Evolutionary conservation across 2,888 invertebrate species (phyloP).

Genomic region (Candidula unifasciata): DNA sequence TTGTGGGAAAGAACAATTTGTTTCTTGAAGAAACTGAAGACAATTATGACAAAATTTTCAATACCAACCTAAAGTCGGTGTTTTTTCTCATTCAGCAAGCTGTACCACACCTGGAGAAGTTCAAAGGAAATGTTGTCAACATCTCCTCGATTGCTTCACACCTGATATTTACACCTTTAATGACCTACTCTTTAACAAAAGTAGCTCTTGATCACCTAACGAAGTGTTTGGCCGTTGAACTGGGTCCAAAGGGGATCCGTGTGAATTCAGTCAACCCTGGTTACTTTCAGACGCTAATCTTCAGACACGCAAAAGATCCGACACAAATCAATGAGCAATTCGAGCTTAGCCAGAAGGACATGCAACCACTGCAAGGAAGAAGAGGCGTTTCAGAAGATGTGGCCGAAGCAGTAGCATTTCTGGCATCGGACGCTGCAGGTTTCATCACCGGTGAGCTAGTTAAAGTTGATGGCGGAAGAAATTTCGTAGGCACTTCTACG

Average conservation of each 20-base stretch:
- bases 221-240: slow-evolving; percentile 24
- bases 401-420: not conserved
- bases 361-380: too few species aligned
- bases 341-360: not conserved
- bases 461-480: not conserved
- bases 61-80: slow-evolving; percentile 40
- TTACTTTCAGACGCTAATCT: not conserved
- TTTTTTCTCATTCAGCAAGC: slow-evolving; percentile 46
- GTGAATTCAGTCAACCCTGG: slow-evolving; percentile 31
- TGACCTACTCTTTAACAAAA: slow-evolving; percentile 17
- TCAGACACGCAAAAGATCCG: not conserved
- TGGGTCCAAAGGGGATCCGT: slow-evolving; percentile 26
- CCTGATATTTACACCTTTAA: not conserved
- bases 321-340: not conserved
- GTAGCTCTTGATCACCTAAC: slow-evolving; percentile 31
- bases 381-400: not conserved
- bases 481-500: not conserved
- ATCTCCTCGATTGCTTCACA: slow-evolving; percentile 13
- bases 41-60: slow-evolving; percentile 30
- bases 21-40: slow-evolving; percentile 29
- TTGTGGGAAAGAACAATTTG: not conserved
- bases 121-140: slow-evolving; percentile 34
- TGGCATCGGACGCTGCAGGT: slow-evolving; percentile 2
- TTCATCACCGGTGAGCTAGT: not conserved
- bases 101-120: slow-evolving; percentile 39